Percentiles rank a stretch among this genome's conserved stretches.
These are phyloP conservation scores for Drosophila mulleri DNA, from an alignment of 2,888 invertebrate genomes.

Conservation along the genomic window DNA sequence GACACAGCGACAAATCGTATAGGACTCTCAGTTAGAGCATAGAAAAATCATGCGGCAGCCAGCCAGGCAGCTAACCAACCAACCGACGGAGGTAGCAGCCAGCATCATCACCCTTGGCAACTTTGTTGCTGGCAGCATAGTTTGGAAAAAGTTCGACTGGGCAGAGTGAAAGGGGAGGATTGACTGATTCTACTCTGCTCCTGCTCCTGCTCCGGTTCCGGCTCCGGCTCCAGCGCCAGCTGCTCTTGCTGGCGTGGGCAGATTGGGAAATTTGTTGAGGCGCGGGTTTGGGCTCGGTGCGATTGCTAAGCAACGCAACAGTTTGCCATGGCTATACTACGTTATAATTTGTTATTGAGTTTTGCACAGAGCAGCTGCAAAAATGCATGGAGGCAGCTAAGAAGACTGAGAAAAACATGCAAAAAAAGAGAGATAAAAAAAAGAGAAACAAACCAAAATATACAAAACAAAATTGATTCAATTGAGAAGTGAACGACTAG, in stretches of 20 bases:
- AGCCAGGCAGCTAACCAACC: constrained; percentile 20
- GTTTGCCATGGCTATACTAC: constrained; percentile 84
- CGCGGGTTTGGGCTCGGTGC: constrained; percentile 30
- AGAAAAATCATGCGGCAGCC: constrained; percentile 39
- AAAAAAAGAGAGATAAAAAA: constrained; percentile 20
- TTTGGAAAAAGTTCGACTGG: constrained; percentile 58
- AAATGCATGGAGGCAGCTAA: constrained; percentile 60
- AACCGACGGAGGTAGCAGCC: constrained; percentile 48
- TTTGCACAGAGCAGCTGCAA: constrained; percentile 79
- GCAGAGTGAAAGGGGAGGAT: constrained; percentile 14
- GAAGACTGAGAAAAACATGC: constrained; percentile 41
- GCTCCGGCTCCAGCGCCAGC: background rate
- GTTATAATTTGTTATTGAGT: constrained; percentile 84
- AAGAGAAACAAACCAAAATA: constrained; percentile 37
- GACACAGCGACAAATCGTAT: background rate
- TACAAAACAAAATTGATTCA: constrained; percentile 7
- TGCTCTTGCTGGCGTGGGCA: constrained; percentile 29
- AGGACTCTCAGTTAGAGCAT: background rate
- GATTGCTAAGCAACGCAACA: constrained; percentile 84
- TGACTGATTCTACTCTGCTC: constrained; percentile 23
- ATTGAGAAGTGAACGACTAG: background rate
- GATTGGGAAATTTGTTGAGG: constrained; percentile 60
- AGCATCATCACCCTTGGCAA: constrained; percentile 75
- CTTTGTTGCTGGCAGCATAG: constrained; percentile 77
- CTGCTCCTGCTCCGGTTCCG: background rate